phyloP scores from a whole-genome alignment of 2,888 invertebrate species.

The Kryphioiulus occultus region DNA sequence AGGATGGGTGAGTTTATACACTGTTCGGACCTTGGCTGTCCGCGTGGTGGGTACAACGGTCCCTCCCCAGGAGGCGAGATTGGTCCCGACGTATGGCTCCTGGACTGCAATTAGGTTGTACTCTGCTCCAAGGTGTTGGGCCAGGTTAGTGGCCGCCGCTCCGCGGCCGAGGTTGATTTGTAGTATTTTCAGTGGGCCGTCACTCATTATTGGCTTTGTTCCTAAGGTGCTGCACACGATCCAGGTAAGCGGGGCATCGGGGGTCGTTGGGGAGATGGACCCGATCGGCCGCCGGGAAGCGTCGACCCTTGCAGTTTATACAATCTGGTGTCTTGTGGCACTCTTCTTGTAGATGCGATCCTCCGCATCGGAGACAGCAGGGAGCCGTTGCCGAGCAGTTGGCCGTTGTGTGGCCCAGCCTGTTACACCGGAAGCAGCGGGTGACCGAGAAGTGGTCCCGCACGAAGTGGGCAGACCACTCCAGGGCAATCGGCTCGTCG shows the following conservation, averaged over 20 bases:
- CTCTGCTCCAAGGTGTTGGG: background rate
- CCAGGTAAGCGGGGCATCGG: background rate
- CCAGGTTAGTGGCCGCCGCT: background rate
- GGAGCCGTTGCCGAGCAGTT: background rate
- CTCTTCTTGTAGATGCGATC: background rate
- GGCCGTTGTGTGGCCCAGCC: background rate
- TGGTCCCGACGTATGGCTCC: too few relatives aligned
- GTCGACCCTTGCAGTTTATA: background rate
- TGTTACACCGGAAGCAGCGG: background rate
- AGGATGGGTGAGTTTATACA: too few relatives aligned
- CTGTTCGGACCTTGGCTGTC: too few relatives aligned
- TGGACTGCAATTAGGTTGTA: too few relatives aligned
- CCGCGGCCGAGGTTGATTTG: background rate
- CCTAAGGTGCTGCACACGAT: background rate
- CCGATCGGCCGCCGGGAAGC: background rate
- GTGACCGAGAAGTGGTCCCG: background rate
- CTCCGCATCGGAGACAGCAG: background rate
- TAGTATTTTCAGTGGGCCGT: background rate
- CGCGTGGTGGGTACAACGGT: too few relatives aligned
- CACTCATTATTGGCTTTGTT: background rate
- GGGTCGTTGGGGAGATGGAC: background rate
- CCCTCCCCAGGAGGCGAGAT: too few relatives aligned
- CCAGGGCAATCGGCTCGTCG: too few relatives aligned
- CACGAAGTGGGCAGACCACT: background rate
- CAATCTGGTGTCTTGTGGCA: background rate